Conservation (phyloP, 1,140 invertebrate genomes). For the Phthorimaea operculella region DNA sequence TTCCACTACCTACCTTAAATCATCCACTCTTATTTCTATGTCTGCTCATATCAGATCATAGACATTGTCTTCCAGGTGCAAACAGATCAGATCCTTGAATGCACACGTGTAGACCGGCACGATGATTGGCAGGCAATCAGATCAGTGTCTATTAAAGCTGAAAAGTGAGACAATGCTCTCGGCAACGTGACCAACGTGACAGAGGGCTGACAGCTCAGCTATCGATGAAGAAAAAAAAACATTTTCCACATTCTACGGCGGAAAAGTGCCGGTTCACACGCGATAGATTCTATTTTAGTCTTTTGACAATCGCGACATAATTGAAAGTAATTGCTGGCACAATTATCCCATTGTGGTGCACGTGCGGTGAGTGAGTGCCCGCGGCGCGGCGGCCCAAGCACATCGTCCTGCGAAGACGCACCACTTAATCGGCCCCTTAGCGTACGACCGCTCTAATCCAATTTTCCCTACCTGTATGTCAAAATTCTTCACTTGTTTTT, state of each 20-base stretch:
- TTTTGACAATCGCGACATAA: conserved; percentile 54
- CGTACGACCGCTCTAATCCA: too few species aligned
- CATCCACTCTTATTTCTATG: too few species aligned
- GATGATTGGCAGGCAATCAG: conserved; percentile 43
- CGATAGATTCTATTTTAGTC: conserved; percentile 57
- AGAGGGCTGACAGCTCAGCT: conserved; percentile 29
- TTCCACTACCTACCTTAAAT: too few species aligned
- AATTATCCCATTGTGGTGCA: conserved; percentile 30
- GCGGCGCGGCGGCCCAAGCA: background rate
- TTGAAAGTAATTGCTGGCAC: conserved; percentile 43
- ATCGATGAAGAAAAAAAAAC: conserved; percentile 25
- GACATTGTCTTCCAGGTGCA: background rate
- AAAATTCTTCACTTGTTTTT: too few species aligned
- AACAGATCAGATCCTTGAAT: background rate
- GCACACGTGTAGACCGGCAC: conserved; percentile 22
- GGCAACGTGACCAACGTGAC: conserved; percentile 52
- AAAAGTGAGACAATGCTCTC: conserved; percentile 35
- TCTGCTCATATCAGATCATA: too few species aligned
- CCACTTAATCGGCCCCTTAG: too few species aligned
- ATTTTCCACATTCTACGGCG: conserved; percentile 43
- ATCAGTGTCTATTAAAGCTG: conserved; percentile 28
- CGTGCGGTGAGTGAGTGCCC: conserved; percentile 23
- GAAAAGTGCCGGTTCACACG: conserved; percentile 51
- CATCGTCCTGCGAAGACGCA: too few species aligned
- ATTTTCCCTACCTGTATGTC: too few species aligned